Evolutionary conservation across 1,140 invertebrate genomes (phyloP).

Genomic region (Anoplophora glabripennis): DNA sequence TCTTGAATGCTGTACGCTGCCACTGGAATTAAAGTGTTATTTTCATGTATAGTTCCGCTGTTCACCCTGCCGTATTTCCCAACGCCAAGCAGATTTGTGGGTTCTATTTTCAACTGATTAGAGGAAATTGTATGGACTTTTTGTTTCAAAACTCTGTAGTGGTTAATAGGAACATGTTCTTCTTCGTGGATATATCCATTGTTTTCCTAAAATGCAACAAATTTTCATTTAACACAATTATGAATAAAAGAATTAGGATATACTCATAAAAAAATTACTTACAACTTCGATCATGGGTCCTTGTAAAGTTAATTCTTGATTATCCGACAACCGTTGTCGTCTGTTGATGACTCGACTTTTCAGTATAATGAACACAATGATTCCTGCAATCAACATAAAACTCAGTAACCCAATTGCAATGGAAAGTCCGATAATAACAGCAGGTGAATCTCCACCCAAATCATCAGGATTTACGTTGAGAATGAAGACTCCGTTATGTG

Average conservation of each 20-base stretch:
- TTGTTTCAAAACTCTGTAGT: conserved; percentile 71
- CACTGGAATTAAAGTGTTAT: conserved; percentile 46
- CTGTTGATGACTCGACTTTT: conserved; percentile 55
- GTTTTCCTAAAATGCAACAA: conserved; percentile 59
- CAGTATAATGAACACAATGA: conserved; percentile 61
- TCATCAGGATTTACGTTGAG: conserved; percentile 23
- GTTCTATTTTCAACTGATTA: conserved; percentile 65
- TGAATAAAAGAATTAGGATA: conserved; percentile 5
- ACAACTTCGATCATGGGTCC: conserved; percentile 63
- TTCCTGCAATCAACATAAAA: conserved; percentile 56
- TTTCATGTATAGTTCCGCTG: conserved; percentile 61
- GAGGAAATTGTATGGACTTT: conserved; percentile 71
- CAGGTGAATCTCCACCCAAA: conserved; percentile 36
- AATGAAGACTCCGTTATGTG: conserved; percentile 25
- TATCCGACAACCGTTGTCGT: conserved; percentile 55
- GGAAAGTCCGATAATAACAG: conserved; percentile 54
- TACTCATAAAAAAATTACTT: conserved; percentile 24
- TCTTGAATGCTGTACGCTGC: conserved; percentile 55
- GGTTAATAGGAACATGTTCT: conserved; percentile 61
- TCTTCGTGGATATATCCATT: conserved; percentile 71
- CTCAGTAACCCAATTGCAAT: conserved; percentile 62
- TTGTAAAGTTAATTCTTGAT: conserved; percentile 65
- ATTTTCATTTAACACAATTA: conserved; percentile 1
- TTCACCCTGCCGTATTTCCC: conserved; percentile 75
- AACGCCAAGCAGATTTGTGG: conserved; percentile 63